Evolutionary conservation across 1,140 invertebrate genomes (phyloP).

Genomic region (Atta texana): DNA sequence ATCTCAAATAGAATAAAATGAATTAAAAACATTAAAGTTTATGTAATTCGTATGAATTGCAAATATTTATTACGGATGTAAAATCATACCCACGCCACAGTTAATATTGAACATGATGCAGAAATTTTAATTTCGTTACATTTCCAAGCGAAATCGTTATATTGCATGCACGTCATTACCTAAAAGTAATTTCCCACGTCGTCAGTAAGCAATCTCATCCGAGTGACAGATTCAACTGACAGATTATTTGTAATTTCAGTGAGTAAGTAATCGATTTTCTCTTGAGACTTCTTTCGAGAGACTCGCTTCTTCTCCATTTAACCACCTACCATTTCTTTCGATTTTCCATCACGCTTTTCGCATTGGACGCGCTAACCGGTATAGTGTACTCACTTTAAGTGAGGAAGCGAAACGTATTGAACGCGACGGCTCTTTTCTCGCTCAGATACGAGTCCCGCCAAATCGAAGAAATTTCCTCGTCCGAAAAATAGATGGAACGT

Average conservation of each 20-base stretch:
- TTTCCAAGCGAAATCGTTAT: neutral
- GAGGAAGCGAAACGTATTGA: slow-evolving; percentile 35
- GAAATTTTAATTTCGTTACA: neutral
- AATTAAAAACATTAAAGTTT: neutral
- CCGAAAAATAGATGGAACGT: slow-evolving; percentile 33
- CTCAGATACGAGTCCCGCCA: slow-evolving; percentile 1
- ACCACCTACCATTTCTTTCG: neutral
- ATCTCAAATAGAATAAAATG: neutral
- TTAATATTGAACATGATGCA: slow-evolving; percentile 83
- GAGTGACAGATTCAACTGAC: slow-evolving; percentile 23
- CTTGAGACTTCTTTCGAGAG: neutral
- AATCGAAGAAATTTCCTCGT: slow-evolving; percentile 43
- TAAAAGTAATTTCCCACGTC: slow-evolving; percentile 28
- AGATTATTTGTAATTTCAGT: slow-evolving; percentile 50
- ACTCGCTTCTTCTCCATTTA: neutral
- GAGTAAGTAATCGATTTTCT: slow-evolving; percentile 26
- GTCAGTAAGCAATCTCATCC: slow-evolving; percentile 14
- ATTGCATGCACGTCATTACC: neutral
- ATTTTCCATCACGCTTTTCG: neutral
- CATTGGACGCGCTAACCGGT: slow-evolving; percentile 16
- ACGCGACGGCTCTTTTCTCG: slow-evolving; percentile 13
- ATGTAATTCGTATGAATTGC: slow-evolving; percentile 1
- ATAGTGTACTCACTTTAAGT: neutral
- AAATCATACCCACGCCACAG: slow-evolving; percentile 87
- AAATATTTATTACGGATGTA: slow-evolving; percentile 87